A percentile compares a stretch with the other conserved stretches of the same genome.
These are phyloP conservation scores for Temnothorax unifasciatus DNA, from an alignment of 2,888 invertebrate species.

Conservation along the genomic window DNA sequence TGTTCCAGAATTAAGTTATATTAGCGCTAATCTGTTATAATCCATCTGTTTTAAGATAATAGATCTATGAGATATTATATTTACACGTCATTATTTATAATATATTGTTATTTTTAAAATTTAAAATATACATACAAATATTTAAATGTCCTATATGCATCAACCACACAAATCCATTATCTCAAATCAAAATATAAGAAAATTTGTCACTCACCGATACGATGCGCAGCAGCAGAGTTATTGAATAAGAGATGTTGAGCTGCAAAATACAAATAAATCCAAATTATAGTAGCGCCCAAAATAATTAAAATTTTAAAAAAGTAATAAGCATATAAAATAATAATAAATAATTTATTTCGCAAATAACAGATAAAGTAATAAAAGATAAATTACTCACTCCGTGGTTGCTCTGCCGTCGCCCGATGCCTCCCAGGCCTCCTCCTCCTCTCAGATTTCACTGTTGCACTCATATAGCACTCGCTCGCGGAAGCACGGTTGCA, in stretches of 20 bases:
- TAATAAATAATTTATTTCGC: background rate
- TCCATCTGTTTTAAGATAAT: background rate
- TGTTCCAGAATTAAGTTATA: background rate
- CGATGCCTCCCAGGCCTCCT: background rate
- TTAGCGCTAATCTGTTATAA: background rate
- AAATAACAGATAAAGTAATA: background rate
- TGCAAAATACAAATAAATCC: slow-evolving; percentile 1
- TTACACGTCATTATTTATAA: background rate
- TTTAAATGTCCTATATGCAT: background rate
- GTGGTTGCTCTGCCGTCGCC: background rate
- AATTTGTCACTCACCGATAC: background rate
- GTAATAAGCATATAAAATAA: background rate
- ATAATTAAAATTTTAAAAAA: slow-evolving; percentile 1
- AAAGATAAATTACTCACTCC: background rate
- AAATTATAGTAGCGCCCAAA: background rate
- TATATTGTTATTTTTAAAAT: background rate
- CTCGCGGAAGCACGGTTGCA: background rate
- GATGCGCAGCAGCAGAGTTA: background rate
- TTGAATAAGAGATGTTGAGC: background rate
- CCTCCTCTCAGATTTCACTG: background rate
- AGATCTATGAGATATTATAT: background rate
- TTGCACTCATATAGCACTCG: background rate
- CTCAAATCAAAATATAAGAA: background rate
- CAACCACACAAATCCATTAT: background rate
- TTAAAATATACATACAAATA: background rate